Conservation (phyloP, 2,888 invertebrate genomes). For the Auanema sp. region DNA sequence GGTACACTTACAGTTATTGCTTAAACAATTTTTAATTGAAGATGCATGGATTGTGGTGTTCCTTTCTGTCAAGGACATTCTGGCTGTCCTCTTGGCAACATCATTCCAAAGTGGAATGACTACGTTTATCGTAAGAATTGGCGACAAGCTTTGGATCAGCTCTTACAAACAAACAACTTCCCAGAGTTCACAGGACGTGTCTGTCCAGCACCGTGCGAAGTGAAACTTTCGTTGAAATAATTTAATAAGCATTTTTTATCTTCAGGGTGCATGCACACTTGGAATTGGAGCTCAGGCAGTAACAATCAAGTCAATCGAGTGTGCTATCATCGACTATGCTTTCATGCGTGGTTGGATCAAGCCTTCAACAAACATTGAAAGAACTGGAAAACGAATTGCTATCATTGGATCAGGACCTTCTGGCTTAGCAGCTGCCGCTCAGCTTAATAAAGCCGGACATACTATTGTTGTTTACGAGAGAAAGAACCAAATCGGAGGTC, state of each 20-base stretch:
- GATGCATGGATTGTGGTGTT: conserved; percentile 99
- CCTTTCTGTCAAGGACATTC: conserved; percentile 92
- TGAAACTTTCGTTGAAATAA: no score
- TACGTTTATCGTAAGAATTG: conserved; percentile 76
- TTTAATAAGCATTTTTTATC: conserved; percentile 7
- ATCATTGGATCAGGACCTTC: conserved; percentile 84
- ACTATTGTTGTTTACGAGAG: conserved; percentile 93
- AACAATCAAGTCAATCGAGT: conserved; percentile 98
- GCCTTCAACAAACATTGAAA: conserved; percentile 76
- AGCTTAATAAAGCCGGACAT: conserved; percentile 94
- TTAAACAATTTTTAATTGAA: no score
- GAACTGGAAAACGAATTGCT: conserved; percentile 82
- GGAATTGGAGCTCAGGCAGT: conserved; percentile 94
- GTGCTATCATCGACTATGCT: conserved; percentile 95
- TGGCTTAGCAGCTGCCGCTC: conserved; percentile 86
- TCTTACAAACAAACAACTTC: conserved; percentile 97
- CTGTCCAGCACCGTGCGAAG: conserved; percentile 89
- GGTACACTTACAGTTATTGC: conserved; percentile 64
- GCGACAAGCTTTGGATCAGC: conserved; percentile 78
- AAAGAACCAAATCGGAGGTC: conserved; percentile 90
- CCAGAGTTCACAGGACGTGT: conserved; percentile 77
- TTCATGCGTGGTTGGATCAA: conserved; percentile 85
- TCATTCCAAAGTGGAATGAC: conserved; percentile 99
- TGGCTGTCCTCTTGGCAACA: conserved; percentile 95
- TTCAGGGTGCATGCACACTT: conserved; percentile 85